phyloP scores from a whole-genome alignment of 2,113 vertebrate genomes.

The Toxotes jaculatrix region DNA sequence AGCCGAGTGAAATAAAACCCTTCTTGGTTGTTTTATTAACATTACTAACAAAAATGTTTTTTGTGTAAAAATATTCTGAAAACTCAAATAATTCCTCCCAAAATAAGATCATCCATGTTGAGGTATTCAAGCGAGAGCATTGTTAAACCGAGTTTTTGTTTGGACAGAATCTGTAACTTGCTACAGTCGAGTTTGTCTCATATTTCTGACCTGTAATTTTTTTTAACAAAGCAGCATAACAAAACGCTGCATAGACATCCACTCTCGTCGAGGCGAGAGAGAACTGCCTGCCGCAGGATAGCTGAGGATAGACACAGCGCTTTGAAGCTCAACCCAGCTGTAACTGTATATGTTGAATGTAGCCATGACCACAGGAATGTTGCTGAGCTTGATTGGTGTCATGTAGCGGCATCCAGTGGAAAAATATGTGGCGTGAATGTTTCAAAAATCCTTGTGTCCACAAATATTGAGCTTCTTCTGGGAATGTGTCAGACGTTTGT shows the following conservation, averaged over 20 bases:
- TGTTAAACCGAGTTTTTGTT: background rate
- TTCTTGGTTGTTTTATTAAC: background rate
- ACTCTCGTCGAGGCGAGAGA: slow-evolving; percentile 9
- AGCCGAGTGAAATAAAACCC: background rate
- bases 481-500: slow-evolving; percentile 40
- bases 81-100: background rate
- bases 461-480: slow-evolving; percentile 59
- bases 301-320: slow-evolving; percentile 47
- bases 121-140: background rate
- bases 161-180: slow-evolving; percentile 6
- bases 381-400: slow-evolving; percentile 59
- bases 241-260: slow-evolving; percentile 17
- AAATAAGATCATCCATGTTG: background rate
- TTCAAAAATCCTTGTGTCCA: slow-evolving; percentile 62
- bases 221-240: slow-evolving; percentile 22
- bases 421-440: slow-evolving; percentile 64
- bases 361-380: slow-evolving; percentile 67
- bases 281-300: slow-evolving; percentile 49
- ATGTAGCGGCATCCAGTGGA: slow-evolving; percentile 58
- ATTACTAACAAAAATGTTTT: slow-evolving; percentile 3
- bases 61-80: slow-evolving; percentile 1
- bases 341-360: slow-evolving; percentile 64
- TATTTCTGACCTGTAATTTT: slow-evolving; percentile 18
- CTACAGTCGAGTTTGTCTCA: slow-evolving; percentile 5
- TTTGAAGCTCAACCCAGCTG: slow-evolving; percentile 61